phyloP scores from a whole-genome alignment of 2,113 vertebrate species.

The Pseudopodoces humilis region DNA sequence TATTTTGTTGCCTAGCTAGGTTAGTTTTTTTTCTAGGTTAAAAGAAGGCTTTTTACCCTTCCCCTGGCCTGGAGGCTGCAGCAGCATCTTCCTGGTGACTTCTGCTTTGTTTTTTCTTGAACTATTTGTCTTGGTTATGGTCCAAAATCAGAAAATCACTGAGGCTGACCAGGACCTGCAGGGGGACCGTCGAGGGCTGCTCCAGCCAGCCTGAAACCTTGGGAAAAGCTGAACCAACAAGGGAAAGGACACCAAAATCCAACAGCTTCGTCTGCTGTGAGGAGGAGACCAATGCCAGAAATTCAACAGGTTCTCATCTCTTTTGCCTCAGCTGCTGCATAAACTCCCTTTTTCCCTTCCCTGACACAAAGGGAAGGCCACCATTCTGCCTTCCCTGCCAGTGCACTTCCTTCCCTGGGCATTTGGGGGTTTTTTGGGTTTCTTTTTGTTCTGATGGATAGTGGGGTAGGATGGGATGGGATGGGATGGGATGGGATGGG shows the following conservation, averaged over 20 bases:
- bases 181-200: no score
- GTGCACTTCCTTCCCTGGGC: background rate
- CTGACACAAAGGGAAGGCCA: background rate
- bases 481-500: no score
- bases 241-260: background rate
- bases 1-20: no score
- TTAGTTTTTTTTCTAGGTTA: background rate
- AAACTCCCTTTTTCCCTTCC: background rate
- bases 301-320: background rate
- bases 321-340: background rate
- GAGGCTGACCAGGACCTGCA: background rate
- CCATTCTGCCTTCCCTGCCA: background rate
- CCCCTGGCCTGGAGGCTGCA: background rate
- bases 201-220: accelerated
- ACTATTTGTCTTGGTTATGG: background rate
- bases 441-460: background rate
- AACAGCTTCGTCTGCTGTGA: background rate
- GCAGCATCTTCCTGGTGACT: background rate
- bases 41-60: background rate
- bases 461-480: no score
- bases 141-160: background rate
- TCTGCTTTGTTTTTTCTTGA: background rate
- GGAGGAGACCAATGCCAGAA: background rate
- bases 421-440: background rate
- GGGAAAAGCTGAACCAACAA: background rate